A percentile compares a stretch with the other conserved stretches of the same genome.
Conservation (phyloP, 2,797 vertebrate species). For the Manis crassicaudata region DNA sequence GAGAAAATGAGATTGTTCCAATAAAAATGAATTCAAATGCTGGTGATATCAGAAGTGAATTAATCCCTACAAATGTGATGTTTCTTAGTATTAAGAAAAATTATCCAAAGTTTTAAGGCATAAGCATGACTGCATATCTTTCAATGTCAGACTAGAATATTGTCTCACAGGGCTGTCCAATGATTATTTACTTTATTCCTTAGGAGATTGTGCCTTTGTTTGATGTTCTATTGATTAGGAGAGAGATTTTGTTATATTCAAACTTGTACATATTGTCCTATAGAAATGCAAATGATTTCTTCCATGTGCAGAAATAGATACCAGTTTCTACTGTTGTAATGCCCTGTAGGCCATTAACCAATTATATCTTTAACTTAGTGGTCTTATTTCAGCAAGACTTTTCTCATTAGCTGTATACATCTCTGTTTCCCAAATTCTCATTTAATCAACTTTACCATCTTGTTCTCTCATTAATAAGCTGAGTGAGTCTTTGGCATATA, state of each 20-base stretch:
- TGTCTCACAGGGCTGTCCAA: not conserved
- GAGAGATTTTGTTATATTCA: not conserved
- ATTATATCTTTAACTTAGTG: conserved; percentile 17
- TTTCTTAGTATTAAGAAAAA: not conserved
- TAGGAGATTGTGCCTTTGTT: not conserved
- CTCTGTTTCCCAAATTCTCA: not conserved
- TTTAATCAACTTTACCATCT: not conserved
- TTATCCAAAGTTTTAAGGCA: not conserved
- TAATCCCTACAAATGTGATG: not conserved
- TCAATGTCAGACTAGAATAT: not conserved
- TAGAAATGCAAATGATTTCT: not conserved
- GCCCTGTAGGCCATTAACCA: not conserved
- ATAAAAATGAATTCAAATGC: not conserved
- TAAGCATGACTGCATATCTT: not conserved
- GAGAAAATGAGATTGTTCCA: not conserved
- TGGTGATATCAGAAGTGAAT: not conserved
- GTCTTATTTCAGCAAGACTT: not conserved
- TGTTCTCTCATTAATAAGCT: not conserved
- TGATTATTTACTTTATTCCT: not conserved
- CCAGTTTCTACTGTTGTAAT: not conserved
- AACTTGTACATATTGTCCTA: not conserved
- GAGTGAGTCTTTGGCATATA: not conserved
- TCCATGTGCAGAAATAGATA: not conserved
- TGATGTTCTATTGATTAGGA: not conserved
- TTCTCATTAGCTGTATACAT: not conserved